Conservation (phyloP, 2,797 vertebrate genomes). For the Heliangelus exortis region DNA sequence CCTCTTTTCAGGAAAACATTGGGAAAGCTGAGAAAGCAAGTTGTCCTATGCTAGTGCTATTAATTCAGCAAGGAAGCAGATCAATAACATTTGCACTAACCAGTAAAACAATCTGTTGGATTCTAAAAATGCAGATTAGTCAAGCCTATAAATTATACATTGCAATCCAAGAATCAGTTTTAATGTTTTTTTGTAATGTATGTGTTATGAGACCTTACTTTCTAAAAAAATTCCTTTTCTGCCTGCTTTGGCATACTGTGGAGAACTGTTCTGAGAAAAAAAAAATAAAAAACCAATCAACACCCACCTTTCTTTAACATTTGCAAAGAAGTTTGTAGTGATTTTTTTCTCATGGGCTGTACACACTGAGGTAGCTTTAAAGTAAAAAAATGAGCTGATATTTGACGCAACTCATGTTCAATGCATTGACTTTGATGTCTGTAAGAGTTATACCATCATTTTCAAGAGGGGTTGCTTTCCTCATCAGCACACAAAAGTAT, state of each 20-base stretch:
- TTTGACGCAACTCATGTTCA: neutral
- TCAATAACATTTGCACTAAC: slow-evolving; percentile 48
- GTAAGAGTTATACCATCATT: neutral
- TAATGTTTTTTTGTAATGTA: neutral
- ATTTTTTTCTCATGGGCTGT: neutral
- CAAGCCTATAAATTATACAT: neutral
- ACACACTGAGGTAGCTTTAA: neutral
- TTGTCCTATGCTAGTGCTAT: slow-evolving; percentile 27
- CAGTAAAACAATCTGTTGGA: neutral
- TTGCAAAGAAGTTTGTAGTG: neutral
- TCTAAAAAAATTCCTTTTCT: neutral
- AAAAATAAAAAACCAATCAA: neutral
- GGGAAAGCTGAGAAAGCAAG: slow-evolving; percentile 46
- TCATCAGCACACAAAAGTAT: neutral
- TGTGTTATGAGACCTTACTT: neutral
- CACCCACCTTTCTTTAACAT: neutral
- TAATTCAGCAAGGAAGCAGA: slow-evolving; percentile 34
- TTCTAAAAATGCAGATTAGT: slow-evolving; percentile 28
- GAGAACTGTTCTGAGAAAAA: neutral
- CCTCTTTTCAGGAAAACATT: slow-evolving; percentile 70
- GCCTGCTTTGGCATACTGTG: neutral
- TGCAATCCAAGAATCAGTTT: neutral
- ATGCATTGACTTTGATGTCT: neutral
- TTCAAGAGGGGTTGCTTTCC: neutral
- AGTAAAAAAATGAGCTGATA: neutral